A percentile compares a stretch with the other conserved stretches of the same genome.
Evolutionary conservation across 2,113 vertebrate species (phyloP).

Genomic region (Choloepus hoffmanni): DNA sequence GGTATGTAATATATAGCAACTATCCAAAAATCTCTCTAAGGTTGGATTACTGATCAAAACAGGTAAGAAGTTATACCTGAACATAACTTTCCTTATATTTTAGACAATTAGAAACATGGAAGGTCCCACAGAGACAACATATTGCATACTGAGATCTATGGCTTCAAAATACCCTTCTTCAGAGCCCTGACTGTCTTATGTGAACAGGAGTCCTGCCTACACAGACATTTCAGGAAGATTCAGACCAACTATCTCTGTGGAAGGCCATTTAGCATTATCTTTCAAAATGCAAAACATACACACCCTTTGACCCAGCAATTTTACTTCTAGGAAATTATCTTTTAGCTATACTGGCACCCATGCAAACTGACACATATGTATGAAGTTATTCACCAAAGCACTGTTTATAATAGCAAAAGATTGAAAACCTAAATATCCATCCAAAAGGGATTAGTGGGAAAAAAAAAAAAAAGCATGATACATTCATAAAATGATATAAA

Average conservation of each 20-base stretch:
- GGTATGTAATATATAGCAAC: not conserved
- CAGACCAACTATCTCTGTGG: not conserved
- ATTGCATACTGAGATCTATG: not conserved
- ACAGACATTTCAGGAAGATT: not conserved
- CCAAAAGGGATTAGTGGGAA: not conserved
- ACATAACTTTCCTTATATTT: not conserved
- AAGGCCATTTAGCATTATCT: not conserved
- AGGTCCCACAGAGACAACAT: not conserved
- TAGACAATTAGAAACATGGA: not conserved
- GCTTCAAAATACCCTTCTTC: slow-evolving; percentile 1
- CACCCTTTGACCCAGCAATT: not conserved
- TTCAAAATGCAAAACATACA: not conserved
- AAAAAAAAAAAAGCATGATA: not conserved
- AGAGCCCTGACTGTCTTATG: not conserved
- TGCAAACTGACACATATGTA: not conserved
- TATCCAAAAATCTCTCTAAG: not conserved
- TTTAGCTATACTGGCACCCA: not conserved
- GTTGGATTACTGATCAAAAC: not conserved
- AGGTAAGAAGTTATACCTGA: not conserved
- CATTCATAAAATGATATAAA: slow-evolving; percentile 5
- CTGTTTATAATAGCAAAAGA: not conserved
- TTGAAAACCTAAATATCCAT: not conserved
- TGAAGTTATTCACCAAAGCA: not conserved
- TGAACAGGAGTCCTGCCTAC: not conserved
- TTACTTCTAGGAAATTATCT: not conserved